Conservation (phyloP, 2,888 invertebrate genomes). For the Eustalomyia histrio region DNA sequence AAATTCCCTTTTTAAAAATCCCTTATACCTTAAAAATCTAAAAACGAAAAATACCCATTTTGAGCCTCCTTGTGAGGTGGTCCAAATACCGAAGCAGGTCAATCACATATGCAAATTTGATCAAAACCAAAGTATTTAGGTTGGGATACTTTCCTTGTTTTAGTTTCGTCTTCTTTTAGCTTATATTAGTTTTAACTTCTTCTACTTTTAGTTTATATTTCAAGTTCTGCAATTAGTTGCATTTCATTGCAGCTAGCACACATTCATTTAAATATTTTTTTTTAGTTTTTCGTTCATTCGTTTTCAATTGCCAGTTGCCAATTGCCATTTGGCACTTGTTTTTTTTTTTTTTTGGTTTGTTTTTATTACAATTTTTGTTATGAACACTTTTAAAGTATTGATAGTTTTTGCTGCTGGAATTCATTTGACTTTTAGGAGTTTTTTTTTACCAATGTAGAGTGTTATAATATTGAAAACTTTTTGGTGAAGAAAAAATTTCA, state of each 20-base stretch:
- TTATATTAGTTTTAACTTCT: neutral
- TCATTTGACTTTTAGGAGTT: constrained; percentile 16
- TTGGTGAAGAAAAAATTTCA: no score
- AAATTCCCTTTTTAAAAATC: no score
- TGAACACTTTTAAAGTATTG: constrained; percentile 9
- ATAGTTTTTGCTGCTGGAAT: constrained; percentile 7
- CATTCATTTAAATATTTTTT: neutral
- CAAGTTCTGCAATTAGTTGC: constrained; percentile 29
- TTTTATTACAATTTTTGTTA: neutral
- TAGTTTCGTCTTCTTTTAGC: neutral
- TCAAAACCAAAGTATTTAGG: no score
- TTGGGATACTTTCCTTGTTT: no score
- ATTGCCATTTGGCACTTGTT: constrained; percentile 24
- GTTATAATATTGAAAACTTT: neutral
- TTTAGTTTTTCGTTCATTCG: neutral
- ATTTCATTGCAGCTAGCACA: constrained; percentile 29
- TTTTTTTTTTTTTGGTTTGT: neutral
- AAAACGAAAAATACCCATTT: no score
- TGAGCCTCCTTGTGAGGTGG: no score
- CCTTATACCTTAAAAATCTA: no score
- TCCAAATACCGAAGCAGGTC: no score
- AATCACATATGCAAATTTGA: no score
- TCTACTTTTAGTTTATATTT: constrained; percentile 1
- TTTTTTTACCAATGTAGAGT: neutral
- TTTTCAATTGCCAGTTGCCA: neutral